Evolutionary conservation across 2,113 vertebrate genomes (phyloP).

Genomic region (Hippolais icterina): DNA sequence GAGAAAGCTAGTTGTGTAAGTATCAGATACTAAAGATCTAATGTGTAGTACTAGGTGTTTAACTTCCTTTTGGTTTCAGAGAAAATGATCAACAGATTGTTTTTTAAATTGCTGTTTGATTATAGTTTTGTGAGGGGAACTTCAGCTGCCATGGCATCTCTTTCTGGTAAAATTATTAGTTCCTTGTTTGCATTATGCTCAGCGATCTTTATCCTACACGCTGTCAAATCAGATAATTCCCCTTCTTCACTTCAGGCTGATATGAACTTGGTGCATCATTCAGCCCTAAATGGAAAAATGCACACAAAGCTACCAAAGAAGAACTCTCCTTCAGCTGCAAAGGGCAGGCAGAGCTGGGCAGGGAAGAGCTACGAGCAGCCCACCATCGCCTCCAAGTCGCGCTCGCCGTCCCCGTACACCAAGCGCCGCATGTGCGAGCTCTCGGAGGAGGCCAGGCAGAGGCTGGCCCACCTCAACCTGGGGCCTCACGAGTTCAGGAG

Average conservation of each 20-base stretch:
- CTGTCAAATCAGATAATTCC: background rate
- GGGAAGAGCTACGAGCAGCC: slow-evolving; percentile 81
- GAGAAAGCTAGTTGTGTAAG: background rate
- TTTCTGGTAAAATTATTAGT: background rate
- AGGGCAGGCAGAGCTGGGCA: slow-evolving; percentile 27
- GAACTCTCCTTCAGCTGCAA: slow-evolving; percentile 40
- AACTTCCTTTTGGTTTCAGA: background rate
- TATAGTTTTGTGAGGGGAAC: background rate
- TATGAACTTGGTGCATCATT: background rate
- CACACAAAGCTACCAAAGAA: slow-evolving; percentile 57
- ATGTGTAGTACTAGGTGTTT: background rate
- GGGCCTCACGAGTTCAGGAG: slow-evolving; percentile 93
- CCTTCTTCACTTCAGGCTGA: slow-evolving; percentile 63
- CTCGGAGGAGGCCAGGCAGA: slow-evolving; percentile 82
- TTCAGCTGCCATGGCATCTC: background rate
- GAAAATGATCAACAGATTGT: background rate
- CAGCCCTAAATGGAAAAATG: slow-evolving; percentile 54
- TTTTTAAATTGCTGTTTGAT: background rate
- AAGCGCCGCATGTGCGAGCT: slow-evolving; percentile 93
- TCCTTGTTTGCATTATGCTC: background rate
- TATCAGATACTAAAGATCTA: background rate
- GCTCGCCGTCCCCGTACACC: slow-evolving; percentile 91
- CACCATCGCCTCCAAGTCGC: slow-evolving; percentile 87
- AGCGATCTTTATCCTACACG: background rate
- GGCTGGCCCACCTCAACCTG: slow-evolving; percentile 87